Conservation (phyloP, 30 jellyfish, hydroid and myxozoan species). For the Morbakka virulenta region DNA sequence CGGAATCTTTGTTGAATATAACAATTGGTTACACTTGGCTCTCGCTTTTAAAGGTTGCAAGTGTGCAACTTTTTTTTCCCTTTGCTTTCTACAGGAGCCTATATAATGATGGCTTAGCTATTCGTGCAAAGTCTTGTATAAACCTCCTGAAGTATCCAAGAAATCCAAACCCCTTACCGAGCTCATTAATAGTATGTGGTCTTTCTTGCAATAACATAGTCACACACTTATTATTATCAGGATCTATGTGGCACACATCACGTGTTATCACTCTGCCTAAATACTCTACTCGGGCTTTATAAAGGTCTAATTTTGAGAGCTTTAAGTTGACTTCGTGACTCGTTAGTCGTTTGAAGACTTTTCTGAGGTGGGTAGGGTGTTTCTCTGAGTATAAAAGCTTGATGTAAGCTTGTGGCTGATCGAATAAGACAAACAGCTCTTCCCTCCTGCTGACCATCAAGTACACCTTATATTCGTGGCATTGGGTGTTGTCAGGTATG, state of each 20-base stretch:
- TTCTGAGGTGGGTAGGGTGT: too few species aligned
- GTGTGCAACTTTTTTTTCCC: too few species aligned
- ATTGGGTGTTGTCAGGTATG: slow-evolving; percentile 44
- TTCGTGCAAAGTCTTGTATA: slow-evolving; percentile 15
- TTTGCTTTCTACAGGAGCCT: neutral
- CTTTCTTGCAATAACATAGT: neutral
- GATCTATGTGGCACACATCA: too few species aligned
- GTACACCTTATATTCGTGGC: slow-evolving; percentile 26
- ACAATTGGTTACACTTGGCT: slow-evolving; percentile 6
- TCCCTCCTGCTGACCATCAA: slow-evolving; percentile 16
- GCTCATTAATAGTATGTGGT: slow-evolving; percentile 39
- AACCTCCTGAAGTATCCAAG: slow-evolving; percentile 35
- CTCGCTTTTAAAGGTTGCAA: too few species aligned
- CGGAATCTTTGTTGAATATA: slow-evolving; percentile 5
- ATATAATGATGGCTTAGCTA: slow-evolving; percentile 33
- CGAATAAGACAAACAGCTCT: slow-evolving; percentile 32
- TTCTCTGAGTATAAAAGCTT: slow-evolving; percentile 39
- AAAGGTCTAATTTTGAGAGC: too few species aligned
- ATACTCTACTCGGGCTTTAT: too few species aligned
- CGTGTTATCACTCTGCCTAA: too few species aligned
- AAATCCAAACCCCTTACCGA: slow-evolving; percentile 9
- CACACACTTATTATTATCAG: too few species aligned
- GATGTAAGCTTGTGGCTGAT: slow-evolving; percentile 28
- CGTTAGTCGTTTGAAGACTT: too few species aligned
- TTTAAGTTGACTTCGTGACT: too few species aligned